Percentiles rank a stretch among this genome's conserved stretches.
Evolutionary conservation across 2,113 vertebrate species (phyloP).

Genomic region (Natator depressus): DNA sequence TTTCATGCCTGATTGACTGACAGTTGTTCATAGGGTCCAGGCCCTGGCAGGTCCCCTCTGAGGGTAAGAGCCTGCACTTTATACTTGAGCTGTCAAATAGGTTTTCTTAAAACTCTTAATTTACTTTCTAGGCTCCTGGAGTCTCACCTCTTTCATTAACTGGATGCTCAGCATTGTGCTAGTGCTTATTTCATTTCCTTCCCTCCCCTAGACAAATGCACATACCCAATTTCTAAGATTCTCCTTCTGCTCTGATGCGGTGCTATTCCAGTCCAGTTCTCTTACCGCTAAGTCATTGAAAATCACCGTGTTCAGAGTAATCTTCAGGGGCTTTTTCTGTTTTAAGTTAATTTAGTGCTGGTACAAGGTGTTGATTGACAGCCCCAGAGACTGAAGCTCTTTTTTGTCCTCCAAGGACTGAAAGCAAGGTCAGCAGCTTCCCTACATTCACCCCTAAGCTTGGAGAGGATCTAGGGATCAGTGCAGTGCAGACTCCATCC

Average conservation of each 20-base stretch:
- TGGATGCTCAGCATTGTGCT: slow-evolving; percentile 22
- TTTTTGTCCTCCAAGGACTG: neutral
- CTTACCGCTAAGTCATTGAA: neutral
- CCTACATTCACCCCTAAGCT: accelerated
- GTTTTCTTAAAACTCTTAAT: slow-evolving; percentile 64
- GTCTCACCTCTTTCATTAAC: slow-evolving; percentile 29
- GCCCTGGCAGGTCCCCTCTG: neutral
- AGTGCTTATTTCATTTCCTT: neutral
- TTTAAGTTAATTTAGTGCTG: slow-evolving; percentile 31
- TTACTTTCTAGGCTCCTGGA: slow-evolving; percentile 9
- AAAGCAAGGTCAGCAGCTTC: accelerated
- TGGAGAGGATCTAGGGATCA: neutral
- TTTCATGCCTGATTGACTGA: slow-evolving; percentile 37
- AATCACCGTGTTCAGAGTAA: accelerated
- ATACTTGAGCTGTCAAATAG: slow-evolving; percentile 51
- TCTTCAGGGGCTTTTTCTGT: neutral
- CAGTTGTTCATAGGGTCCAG: slow-evolving; percentile 61
- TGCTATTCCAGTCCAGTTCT: neutral
- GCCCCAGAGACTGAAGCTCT: neutral
- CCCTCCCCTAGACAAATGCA: neutral
- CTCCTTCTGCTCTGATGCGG: accelerated
- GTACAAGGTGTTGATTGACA: neutral
- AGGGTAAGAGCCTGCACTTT: slow-evolving; percentile 38
- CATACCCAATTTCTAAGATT: neutral
- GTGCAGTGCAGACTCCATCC: neutral